Conservation (phyloP, 2,888 invertebrate species). For the Aspidiotus destructor region DNA sequence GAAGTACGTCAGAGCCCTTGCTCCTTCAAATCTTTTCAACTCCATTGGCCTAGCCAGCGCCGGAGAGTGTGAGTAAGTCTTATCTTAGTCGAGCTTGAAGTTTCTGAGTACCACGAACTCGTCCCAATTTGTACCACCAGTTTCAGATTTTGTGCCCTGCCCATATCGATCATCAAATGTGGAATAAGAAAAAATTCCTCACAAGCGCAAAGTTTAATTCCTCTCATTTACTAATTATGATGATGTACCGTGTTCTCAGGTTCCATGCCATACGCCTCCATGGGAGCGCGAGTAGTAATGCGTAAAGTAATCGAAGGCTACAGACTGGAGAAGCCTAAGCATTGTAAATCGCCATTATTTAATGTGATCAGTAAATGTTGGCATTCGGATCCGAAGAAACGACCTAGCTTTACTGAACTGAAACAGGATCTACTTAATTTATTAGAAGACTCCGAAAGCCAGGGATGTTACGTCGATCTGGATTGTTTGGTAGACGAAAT, state of each 20-base stretch:
- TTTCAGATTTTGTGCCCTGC: neutral
- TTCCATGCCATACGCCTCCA: constrained; percentile 74
- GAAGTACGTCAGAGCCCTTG: too few relatives aligned
- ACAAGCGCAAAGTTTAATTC: too few relatives aligned
- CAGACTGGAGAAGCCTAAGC: constrained; percentile 65
- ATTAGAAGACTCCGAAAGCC: constrained; percentile 52
- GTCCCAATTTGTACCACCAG: neutral
- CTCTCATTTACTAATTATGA: constrained; percentile 28
- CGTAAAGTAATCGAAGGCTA: constrained; percentile 67
- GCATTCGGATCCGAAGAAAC: constrained; percentile 59
- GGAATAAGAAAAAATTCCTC: too few relatives aligned
- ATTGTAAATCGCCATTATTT: constrained; percentile 63
- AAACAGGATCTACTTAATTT: constrained; percentile 51
- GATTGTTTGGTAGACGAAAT: constrained; percentile 50
- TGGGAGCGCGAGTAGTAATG: constrained; percentile 75
- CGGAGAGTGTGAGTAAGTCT: too few relatives aligned
- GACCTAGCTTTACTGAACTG: constrained; percentile 60
- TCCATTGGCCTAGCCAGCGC: too few relatives aligned
- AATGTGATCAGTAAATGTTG: constrained; percentile 53
- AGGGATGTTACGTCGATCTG: constrained; percentile 58
- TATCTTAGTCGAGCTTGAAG: too few relatives aligned
- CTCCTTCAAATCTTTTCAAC: too few relatives aligned
- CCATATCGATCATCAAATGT: too few relatives aligned
- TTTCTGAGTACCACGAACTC: too few relatives aligned
- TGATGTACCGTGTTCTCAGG: constrained; percentile 46